Conservation (phyloP, 1,140 invertebrate species). For the Eciton burchellii region DNA sequence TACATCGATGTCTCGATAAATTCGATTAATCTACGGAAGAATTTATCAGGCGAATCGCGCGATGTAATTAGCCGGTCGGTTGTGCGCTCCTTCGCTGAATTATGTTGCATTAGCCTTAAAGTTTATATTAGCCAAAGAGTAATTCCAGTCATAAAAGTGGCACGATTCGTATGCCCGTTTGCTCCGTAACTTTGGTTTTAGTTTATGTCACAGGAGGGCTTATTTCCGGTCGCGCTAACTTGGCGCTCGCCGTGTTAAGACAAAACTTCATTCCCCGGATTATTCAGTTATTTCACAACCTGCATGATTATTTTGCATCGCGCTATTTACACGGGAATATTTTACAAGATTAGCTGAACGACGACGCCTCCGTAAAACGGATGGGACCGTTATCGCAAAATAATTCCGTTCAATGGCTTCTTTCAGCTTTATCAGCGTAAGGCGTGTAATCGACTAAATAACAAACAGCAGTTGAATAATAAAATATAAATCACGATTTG, state of each 20-base stretch:
- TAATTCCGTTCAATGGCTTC: too few relatives aligned
- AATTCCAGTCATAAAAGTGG: constrained; percentile 57
- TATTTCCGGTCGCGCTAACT: constrained; percentile 50
- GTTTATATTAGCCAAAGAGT: constrained; percentile 55
- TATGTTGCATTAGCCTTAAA: constrained; percentile 52
- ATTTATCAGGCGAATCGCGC: constrained; percentile 39
- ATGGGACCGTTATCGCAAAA: background rate
- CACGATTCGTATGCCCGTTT: constrained; percentile 33
- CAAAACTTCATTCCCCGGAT: constrained; percentile 32
- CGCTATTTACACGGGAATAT: background rate
- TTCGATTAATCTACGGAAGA: background rate
- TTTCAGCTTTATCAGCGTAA: too few relatives aligned
- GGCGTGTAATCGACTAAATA: too few relatives aligned
- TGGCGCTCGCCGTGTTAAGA: constrained; percentile 27
- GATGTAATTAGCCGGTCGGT: constrained; percentile 35
- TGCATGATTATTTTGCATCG: constrained; percentile 33
- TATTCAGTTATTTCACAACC: constrained; percentile 21
- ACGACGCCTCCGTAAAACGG: background rate
- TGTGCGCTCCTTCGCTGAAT: constrained; percentile 44
- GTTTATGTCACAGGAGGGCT: constrained; percentile 38
- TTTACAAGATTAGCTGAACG: background rate
- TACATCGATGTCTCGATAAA: background rate
- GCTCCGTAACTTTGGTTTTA: constrained; percentile 52
- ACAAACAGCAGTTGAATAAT: too few relatives aligned
- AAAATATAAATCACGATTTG: background rate